Evolutionary conservation across 2,888 invertebrate genomes (phyloP), one percentile per base, ranked within the genome.

Genomic region (Agonopterix subpropinquella): DNA sequence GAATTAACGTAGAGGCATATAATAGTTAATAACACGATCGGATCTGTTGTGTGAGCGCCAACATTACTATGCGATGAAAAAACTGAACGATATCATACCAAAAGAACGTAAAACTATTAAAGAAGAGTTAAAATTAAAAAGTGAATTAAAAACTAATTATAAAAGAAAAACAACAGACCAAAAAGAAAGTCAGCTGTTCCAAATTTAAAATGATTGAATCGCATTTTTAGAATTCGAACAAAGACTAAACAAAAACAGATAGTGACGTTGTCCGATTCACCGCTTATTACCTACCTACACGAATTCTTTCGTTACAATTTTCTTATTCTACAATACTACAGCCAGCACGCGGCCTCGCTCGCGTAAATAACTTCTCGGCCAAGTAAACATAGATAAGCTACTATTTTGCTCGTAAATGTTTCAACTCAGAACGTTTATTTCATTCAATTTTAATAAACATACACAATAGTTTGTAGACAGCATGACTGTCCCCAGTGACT

Each of bases 11-110:
- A 10, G 7, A 39, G 45, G 28, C 28, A 54, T 56, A 41, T 56
- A 41, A 41, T 41, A 42, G 8, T 42, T 51, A 51, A 52, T 53
- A 48, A 37, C 45, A 41, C 43, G 47, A 47, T 51, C 48, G 50
- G 48, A 48, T 51, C 48, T 51, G 48, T 59, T 45, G 44, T 44
- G 10, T 57, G 58, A 58, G 61, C 61, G 67, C 58, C 57, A 54
- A 53, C 53, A 50, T 51, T 39, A 9, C 28, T 8, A 42, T 45
- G 49, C 52, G 56, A 57, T 56, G 64, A 61, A 62, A 54, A 39
- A 51, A 44, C 47, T 28, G 57, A 64, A 66, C 56, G 64, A 59
- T 47, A 54, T 69, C 54, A 70, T 68, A 61, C 59, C 39, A n/a
- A 39, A 39, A 39, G 39, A 39, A 39, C 39, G n/a, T 3, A n/a